These are phyloP conservation scores for Columba janthina DNA, from an alignment of 2,113 vertebrate species.

Conservation along the genomic window DNA sequence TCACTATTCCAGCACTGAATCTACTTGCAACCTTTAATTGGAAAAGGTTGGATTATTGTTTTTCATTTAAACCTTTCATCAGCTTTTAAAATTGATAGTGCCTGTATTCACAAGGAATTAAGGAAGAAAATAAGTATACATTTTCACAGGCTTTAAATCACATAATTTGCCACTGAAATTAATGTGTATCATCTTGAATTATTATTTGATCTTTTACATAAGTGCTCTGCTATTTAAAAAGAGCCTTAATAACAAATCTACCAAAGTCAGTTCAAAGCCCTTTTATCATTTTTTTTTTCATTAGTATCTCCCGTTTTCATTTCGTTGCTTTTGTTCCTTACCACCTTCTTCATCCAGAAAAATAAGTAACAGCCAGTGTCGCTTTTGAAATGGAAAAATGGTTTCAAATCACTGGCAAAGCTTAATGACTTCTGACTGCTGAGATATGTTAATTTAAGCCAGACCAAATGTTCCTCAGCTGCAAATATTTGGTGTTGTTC, in stretches of 20 bases:
- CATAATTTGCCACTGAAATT: constrained; percentile 57
- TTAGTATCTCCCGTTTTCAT: constrained; percentile 69
- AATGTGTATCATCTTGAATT: constrained; percentile 60
- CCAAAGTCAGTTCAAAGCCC: constrained; percentile 47
- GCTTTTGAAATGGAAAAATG: constrained; percentile 84
- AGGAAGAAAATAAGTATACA: constrained; percentile 49
- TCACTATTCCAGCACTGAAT: constrained; percentile 32
- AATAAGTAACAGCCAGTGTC: constrained; percentile 73
- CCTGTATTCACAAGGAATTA: constrained; percentile 36
- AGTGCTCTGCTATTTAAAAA: constrained; percentile 52
- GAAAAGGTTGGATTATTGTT: constrained; percentile 60
- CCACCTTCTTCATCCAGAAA: constrained; percentile 70
- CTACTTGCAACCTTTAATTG: constrained; percentile 44
- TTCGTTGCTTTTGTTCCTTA: constrained; percentile 71
- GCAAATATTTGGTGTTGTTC: constrained; percentile 86
- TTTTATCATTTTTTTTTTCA: constrained; percentile 63
- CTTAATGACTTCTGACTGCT: constrained; percentile 86
- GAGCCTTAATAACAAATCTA: constrained; percentile 64
- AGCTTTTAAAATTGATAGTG: constrained; percentile 47
- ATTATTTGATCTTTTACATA: constrained; percentile 62
- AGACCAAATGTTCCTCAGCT: constrained; percentile 86
- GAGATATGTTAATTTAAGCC: constrained; percentile 86
- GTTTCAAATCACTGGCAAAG: constrained; percentile 83
- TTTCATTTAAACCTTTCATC: constrained; percentile 55
- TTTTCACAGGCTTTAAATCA: constrained; percentile 54